Evolutionary conservation across 1,140 invertebrate species (phyloP).

Genomic region (Zeugodacus cucurbitae): DNA sequence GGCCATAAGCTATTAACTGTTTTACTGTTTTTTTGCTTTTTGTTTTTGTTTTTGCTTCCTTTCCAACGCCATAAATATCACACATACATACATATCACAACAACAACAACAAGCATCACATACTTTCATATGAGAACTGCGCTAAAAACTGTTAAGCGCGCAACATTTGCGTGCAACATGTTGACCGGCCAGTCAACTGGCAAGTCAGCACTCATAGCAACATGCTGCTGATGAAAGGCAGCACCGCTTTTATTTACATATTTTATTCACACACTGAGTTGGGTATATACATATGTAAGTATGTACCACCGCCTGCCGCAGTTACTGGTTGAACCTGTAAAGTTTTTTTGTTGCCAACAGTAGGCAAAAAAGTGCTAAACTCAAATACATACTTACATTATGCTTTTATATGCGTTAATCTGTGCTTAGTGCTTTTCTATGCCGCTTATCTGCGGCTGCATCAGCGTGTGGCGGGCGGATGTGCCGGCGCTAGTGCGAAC

Average conservation of each 20-base stretch:
- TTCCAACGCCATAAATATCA: conserved; percentile 4
- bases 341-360: not conserved
- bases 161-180: conserved; percentile 32
- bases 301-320: too few relatives aligned
- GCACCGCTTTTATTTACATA: conserved; percentile 28
- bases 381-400: not conserved
- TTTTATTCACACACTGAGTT: not conserved
- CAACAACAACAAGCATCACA: too few relatives aligned
- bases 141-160: not conserved
- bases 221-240: conserved; percentile 20
- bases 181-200: not conserved
- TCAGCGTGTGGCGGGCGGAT: not conserved
- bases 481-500: not conserved
- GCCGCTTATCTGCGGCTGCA: not conserved
- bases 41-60: conserved; percentile 15
- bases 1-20: not conserved
- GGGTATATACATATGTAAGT: too few relatives aligned
- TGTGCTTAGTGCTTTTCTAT: not conserved
- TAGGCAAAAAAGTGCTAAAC: not conserved
- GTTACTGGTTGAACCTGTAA: conserved; percentile 4
- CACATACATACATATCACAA: not conserved
- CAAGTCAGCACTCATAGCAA: conserved; percentile 6
- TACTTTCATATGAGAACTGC: too few relatives aligned
- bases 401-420: not conserved
- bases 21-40: not conserved